phyloP scores from a whole-genome alignment of 2,113 vertebrate species.

The Tetrao urogallus region DNA sequence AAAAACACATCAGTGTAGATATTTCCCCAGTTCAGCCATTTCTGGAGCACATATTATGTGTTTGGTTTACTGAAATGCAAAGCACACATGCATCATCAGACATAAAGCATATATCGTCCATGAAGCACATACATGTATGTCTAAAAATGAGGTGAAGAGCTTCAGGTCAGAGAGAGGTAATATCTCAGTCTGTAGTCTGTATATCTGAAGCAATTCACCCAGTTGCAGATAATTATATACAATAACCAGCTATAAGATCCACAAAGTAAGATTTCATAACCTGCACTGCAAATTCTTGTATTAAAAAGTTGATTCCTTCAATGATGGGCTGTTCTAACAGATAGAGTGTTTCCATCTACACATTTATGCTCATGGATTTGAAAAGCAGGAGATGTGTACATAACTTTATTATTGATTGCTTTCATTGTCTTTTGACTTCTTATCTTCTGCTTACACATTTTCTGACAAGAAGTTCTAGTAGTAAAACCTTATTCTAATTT shows the following conservation, averaged over 20 bases:
- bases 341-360: background rate
- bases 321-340: background rate
- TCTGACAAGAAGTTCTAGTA: background rate
- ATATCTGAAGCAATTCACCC: background rate
- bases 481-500: background rate
- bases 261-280: background rate
- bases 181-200: background rate
- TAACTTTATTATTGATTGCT: background rate
- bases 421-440: background rate
- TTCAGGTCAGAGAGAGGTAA: background rate
- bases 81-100: background rate
- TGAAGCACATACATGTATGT: background rate
- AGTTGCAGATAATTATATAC: background rate
- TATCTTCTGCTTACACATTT: background rate
- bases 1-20: background rate
- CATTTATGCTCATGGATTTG: background rate
- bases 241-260: background rate
- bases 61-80: conserved; percentile 1
- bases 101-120: background rate
- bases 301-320: background rate
- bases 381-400: background rate
- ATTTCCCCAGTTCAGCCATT: background rate
- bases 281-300: background rate
- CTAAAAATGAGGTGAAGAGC: background rate
- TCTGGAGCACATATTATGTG: background rate